phyloP scores from a whole-genome alignment of 1,140 invertebrate species.

The Prorops nasuta region DNA sequence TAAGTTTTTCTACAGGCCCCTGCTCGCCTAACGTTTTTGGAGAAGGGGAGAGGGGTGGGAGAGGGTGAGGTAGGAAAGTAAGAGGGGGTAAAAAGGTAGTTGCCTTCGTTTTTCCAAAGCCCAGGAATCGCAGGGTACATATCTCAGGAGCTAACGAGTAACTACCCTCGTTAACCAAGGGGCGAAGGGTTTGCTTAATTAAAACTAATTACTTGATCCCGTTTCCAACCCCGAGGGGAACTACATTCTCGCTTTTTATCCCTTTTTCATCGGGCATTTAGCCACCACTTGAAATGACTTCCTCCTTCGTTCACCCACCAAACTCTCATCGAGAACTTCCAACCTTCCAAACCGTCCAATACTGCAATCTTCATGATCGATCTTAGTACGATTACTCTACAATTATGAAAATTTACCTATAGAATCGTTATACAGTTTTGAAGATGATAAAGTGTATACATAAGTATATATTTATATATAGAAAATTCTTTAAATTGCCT shows the following conservation, averaged over 20 bases:
- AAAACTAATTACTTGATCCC: constrained; percentile 30
- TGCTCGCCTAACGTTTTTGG: not conserved
- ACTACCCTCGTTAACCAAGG: constrained; percentile 28
- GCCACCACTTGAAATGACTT: not conserved
- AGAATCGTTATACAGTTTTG: too few relatives aligned
- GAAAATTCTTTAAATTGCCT: too few relatives aligned
- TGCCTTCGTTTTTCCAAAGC: constrained; percentile 10
- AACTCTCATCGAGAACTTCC: too few relatives aligned
- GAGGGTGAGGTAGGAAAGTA: not conserved
- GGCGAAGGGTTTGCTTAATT: constrained; percentile 27
- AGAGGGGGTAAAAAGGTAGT: constrained; percentile 2
- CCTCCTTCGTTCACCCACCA: too few relatives aligned
- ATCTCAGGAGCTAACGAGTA: constrained; percentile 27
- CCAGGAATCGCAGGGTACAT: constrained; percentile 12
- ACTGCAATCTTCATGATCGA: too few relatives aligned
- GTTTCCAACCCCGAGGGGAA: constrained; percentile 13
- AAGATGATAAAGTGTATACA: too few relatives aligned
- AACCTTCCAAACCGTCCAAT: too few relatives aligned
- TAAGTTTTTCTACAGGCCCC: not conserved
- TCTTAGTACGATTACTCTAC: too few relatives aligned
- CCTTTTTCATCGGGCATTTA: constrained; percentile 9
- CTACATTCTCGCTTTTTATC: constrained; percentile 19
- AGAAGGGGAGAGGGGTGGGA: not conserved
- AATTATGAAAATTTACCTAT: too few relatives aligned
- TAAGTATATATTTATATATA: too few relatives aligned